Evolutionary conservation across 2,797 vertebrate species (phyloP).

Genomic region (Enteromius argenteus): DNA sequence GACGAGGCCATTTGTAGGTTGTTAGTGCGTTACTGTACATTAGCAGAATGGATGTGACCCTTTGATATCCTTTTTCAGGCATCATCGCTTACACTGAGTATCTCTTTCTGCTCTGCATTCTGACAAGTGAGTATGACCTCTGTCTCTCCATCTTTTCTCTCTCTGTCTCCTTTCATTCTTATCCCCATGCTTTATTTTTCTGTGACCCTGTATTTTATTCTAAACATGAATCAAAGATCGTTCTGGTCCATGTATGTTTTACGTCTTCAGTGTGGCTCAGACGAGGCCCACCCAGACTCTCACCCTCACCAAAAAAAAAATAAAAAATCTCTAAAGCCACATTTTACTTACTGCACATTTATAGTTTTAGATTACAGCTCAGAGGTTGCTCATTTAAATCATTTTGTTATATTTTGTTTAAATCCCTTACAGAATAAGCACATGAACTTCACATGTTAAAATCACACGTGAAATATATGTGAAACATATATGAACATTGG

Average conservation of each 20-base stretch:
- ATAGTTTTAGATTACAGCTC: neutral
- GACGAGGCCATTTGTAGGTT: conserved; percentile 38
- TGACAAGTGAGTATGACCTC: conserved; percentile 92
- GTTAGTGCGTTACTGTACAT: conserved; percentile 54
- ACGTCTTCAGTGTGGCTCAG: conserved; percentile 17
- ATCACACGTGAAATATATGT: neutral
- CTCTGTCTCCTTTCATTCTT: conserved; percentile 21
- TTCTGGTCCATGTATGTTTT: conserved; percentile 13
- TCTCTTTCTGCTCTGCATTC: conserved; percentile 98
- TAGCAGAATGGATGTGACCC: conserved; percentile 53
- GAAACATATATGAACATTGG: neutral
- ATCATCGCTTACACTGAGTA: conserved; percentile 99
- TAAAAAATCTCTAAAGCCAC: neutral
- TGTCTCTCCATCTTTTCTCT: conserved; percentile 29
- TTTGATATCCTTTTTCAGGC: conserved; percentile 77
- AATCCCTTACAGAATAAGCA: neutral
- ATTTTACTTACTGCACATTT: conserved; percentile 12
- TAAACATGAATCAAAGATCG: conserved; percentile 44
- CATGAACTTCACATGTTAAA: neutral
- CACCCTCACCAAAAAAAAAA: conserved; percentile 25
- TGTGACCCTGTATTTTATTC: conserved; percentile 15
- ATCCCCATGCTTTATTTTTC: conserved; percentile 21
- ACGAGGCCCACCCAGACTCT: conserved; percentile 53
- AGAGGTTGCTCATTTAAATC: neutral
- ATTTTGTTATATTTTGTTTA: neutral